Evolutionary conservation across 2,888 invertebrate genomes (phyloP).

Genomic region (Monoplex corrugatus): DNA sequence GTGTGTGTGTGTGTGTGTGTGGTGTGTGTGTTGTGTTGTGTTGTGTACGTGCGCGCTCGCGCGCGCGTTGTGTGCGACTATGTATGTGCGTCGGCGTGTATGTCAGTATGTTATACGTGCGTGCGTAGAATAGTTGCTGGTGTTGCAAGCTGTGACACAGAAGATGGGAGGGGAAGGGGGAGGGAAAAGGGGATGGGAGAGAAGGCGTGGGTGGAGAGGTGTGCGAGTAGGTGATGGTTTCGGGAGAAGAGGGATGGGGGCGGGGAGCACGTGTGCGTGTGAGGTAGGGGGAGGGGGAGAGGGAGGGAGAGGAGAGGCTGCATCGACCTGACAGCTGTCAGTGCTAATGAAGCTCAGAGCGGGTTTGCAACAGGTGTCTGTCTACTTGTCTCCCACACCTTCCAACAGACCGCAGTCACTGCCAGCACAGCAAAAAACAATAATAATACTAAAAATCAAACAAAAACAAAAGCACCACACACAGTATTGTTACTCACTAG

Average conservation of each 20-base stretch:
- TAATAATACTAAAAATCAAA: no score
- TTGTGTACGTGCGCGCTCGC: neutral
- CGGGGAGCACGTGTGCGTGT: no score
- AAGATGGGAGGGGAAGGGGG: neutral
- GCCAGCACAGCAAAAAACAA: neutral
- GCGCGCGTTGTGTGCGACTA: neutral
- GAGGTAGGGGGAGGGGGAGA: neutral
- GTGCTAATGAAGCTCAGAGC: neutral
- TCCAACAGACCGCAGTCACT: constrained; percentile 4
- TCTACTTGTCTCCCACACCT: neutral
- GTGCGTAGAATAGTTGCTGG: neutral
- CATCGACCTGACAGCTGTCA: constrained; percentile 26
- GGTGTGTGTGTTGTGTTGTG: neutral
- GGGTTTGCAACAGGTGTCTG: neutral
- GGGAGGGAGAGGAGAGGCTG: neutral
- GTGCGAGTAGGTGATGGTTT: no score
- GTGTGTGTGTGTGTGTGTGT: neutral
- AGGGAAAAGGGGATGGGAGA: neutral
- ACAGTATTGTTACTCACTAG: no score
- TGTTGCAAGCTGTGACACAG: constrained; percentile 19
- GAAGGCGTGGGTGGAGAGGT: neutral
- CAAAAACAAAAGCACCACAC: no score
- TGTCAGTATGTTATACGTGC: neutral
- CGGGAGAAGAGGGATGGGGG: no score
- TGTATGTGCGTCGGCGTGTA: neutral